Percentiles rank a stretch among this genome's conserved stretches.
Conservation (phyloP, 1,140 invertebrate genomes). For the Zaprionus nigranus region DNA sequence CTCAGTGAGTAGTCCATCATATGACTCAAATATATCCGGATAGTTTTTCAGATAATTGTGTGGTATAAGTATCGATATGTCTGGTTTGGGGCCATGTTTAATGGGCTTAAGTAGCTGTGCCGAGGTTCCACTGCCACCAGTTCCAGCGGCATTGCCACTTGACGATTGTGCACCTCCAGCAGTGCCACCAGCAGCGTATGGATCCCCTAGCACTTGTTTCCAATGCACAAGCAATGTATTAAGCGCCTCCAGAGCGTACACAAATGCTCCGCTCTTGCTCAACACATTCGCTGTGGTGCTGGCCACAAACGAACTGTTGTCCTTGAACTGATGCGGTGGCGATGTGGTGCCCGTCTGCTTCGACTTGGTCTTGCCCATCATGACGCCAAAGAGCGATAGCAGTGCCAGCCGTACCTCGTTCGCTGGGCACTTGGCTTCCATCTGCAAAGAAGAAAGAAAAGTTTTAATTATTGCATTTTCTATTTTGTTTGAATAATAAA, state of each 20-base stretch:
- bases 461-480: not conserved
- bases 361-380: constrained; percentile 84
- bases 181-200: constrained; percentile 61
- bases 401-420: constrained; percentile 94
- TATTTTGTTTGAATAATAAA: no score
- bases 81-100: constrained; percentile 91
- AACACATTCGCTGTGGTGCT: constrained; percentile 91
- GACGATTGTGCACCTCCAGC: constrained; percentile 10
- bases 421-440: constrained; percentile 86
- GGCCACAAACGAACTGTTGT: constrained; percentile 89
- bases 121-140: constrained; percentile 38
- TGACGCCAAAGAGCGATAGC: constrained; percentile 89
- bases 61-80: constrained; percentile 98
- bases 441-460: constrained; percentile 42
- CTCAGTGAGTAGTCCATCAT: constrained; percentile 96
- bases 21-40: constrained; percentile 97
- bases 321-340: constrained; percentile 86
- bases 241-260: constrained; percentile 92
- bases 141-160: not conserved
- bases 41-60: constrained; percentile 96
- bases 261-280: constrained; percentile 91
- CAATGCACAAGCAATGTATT: constrained; percentile 93
- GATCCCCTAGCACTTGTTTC: constrained; percentile 85
- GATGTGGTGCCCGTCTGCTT: constrained; percentile 84
- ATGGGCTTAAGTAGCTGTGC: constrained; percentile 89